These are phyloP conservation scores for Orchesella cincta DNA, from an alignment of 1,140 invertebrate genomes.

Conservation along the genomic window DNA sequence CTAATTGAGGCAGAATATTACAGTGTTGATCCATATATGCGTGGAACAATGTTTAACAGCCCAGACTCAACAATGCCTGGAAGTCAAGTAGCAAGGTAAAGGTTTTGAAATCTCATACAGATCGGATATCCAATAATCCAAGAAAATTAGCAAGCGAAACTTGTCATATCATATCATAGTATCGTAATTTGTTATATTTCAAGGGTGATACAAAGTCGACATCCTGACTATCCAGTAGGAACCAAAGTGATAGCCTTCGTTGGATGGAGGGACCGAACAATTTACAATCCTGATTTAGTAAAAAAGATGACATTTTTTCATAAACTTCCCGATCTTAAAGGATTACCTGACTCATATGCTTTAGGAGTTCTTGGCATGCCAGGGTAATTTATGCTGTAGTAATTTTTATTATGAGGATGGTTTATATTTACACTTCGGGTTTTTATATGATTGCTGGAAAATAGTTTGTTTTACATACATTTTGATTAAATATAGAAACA, in stretches of 20 bases:
- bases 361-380: conserved; percentile 61
- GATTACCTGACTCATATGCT: not conserved
- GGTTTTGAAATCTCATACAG: not conserved
- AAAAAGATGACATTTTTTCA: conserved; percentile 1
- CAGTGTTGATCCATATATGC: conserved; percentile 42
- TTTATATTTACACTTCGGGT: too few relatives aligned
- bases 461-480: conserved; percentile 73
- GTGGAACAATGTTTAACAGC: not conserved
- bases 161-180: not conserved
- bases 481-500: not conserved
- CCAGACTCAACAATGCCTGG: conserved; percentile 5
- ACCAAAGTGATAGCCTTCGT: conserved; percentile 62
- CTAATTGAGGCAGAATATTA: conserved; percentile 34
- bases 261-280: conserved; percentile 66
- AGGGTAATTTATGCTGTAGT: conserved; percentile 56
- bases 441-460: not conserved
- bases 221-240: conserved; percentile 65
- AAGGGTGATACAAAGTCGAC: conserved; percentile 63
- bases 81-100: conserved; percentile 29
- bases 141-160: too few relatives aligned
- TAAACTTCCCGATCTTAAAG: conserved; percentile 40
- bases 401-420: conserved; percentile 18
- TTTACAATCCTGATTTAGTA: conserved; percentile 35
- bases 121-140: too few relatives aligned
- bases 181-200: not conserved